phyloP scores from a whole-genome alignment of 2,113 vertebrate species.

The Genyomyrus donnyi region DNA sequence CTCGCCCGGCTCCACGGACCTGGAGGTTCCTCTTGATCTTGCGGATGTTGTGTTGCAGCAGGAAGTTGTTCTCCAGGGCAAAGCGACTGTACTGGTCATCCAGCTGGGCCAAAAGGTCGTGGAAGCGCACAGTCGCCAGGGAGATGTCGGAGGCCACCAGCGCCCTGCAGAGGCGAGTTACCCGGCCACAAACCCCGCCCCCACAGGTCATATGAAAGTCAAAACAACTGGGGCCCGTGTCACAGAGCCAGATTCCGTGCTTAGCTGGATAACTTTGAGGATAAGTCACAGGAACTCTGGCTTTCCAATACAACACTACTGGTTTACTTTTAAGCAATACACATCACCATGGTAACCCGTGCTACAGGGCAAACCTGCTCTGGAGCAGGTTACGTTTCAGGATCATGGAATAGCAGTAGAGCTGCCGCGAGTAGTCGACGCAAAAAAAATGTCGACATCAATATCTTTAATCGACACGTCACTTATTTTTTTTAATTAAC shows the following conservation, averaged over 20 bases:
- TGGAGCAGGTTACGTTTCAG: neutral
- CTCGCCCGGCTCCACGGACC: neutral
- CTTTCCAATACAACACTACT: neutral
- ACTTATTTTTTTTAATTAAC: too few relatives aligned
- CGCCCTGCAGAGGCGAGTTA: conserved; percentile 63
- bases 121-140: conserved; percentile 65
- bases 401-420: too few relatives aligned
- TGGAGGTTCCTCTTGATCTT: conserved; percentile 67
- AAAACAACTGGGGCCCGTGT: too few relatives aligned
- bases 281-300: neutral
- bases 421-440: too few relatives aligned
- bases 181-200: neutral
- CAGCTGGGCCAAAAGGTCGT: conserved; percentile 67
- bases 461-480: too few relatives aligned
- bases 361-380: neutral
- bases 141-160: conserved; percentile 64
- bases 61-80: conserved; percentile 70
- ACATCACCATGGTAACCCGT: neutral
- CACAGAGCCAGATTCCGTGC: neutral
- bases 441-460: too few relatives aligned
- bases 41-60: conserved; percentile 78
- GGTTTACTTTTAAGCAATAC: neutral
- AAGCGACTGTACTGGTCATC: conserved; percentile 76
- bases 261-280: neutral
- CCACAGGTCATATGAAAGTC: neutral